These are phyloP conservation scores for Rotaria socialis DNA, from an alignment of 2,888 invertebrate genomes.

Conservation along the genomic window DNA sequence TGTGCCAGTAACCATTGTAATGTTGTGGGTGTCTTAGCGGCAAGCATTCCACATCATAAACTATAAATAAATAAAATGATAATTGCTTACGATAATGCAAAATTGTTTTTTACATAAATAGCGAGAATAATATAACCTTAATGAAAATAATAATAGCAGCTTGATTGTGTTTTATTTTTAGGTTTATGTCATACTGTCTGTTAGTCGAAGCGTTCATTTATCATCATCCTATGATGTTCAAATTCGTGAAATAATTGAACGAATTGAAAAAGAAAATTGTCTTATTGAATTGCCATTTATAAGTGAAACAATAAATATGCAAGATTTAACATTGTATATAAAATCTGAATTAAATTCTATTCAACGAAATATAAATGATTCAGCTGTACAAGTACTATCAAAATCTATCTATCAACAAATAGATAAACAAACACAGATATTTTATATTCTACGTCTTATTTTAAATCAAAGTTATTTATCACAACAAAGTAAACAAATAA, in stretches of 20 bases:
- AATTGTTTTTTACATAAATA: too few species aligned
- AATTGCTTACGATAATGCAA: too few species aligned
- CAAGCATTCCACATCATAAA: too few species aligned
- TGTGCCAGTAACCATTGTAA: too few species aligned
- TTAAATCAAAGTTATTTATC: constrained; percentile 4
- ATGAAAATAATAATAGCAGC: too few species aligned
- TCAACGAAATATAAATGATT: background rate
- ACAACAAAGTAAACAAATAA: background rate
- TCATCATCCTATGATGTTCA: background rate
- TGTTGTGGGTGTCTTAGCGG: too few species aligned
- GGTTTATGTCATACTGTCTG: background rate
- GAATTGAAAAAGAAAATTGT: constrained; percentile 1
- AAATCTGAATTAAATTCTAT: background rate
- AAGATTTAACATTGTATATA: background rate
- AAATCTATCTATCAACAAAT: background rate
- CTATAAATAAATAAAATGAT: too few species aligned
- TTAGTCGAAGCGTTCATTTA: background rate
- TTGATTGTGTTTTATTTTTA: background rate
- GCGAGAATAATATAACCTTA: too few species aligned
- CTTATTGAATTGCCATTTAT: background rate
- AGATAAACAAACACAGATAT: background rate
- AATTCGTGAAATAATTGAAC: background rate
- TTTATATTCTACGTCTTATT: background rate
- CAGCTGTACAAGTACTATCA: background rate
- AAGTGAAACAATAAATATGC: background rate